A percentile compares a stretch with the other conserved stretches of the same genome.
Evolutionary conservation across 1,140 invertebrate genomes (phyloP).

Genomic region (honey bee (Apis mellifera)): DNA sequence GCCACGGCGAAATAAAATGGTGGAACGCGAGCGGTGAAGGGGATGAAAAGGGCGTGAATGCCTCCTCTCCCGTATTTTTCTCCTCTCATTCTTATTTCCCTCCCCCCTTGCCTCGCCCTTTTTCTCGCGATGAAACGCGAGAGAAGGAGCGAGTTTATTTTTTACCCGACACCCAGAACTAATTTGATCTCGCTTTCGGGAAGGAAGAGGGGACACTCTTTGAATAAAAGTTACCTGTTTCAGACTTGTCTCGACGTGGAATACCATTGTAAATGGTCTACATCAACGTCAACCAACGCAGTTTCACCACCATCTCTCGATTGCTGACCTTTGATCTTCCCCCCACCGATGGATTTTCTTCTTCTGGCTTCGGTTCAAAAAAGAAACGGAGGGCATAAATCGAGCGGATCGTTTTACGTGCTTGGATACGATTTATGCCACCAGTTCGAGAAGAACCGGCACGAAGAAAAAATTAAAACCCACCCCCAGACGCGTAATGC

Average conservation of each 20-base stretch:
- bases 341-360: constrained; percentile 47
- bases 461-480: background rate
- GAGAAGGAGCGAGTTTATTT: constrained; percentile 49
- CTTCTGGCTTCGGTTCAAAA: constrained; percentile 24
- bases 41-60: constrained; percentile 29
- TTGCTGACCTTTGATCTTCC: constrained; percentile 57
- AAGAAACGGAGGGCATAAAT: constrained; percentile 28
- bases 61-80: background rate
- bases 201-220: constrained; percentile 59
- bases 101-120: background rate
- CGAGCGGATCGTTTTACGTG: constrained; percentile 2
- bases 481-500: background rate
- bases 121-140: background rate
- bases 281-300: constrained; percentile 2
- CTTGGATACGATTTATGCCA: constrained; percentile 13
- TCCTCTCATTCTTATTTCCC: too few species aligned
- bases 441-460: background rate
- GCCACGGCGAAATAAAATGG: constrained; percentile 37
- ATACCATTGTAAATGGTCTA: constrained; percentile 24
- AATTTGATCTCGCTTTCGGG: constrained; percentile 66
- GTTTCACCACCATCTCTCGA: background rate
- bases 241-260: constrained; percentile 8
- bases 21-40: background rate
- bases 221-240: constrained; percentile 64
- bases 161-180: constrained; percentile 60